A percentile compares a stretch with the other conserved stretches of the same genome.
Conservation (phyloP, 2,113 vertebrate genomes). For the Sturnira hondurensis region DNA sequence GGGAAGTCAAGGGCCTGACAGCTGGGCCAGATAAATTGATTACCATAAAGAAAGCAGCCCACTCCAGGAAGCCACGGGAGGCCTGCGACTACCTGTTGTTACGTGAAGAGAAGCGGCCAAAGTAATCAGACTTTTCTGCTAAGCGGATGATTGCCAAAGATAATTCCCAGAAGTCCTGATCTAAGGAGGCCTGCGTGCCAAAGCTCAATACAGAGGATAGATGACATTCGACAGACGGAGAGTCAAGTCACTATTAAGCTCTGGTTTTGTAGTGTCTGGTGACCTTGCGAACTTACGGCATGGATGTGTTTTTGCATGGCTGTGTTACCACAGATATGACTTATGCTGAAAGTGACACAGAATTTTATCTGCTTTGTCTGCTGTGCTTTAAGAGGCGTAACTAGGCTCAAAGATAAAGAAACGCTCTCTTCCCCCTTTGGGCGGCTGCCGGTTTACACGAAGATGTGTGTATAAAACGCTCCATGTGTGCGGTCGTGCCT, state of each 20-base stretch:
- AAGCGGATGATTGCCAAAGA: not conserved
- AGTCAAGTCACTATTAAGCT: not conserved
- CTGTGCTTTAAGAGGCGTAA: not conserved
- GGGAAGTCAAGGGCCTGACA: not conserved
- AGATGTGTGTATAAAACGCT: not conserved
- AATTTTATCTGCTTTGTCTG: not conserved
- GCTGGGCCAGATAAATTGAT: not conserved
- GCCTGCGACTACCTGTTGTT: constrained; percentile 18
- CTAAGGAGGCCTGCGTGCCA: not conserved
- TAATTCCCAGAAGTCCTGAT: not conserved
- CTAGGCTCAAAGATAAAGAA: not conserved
- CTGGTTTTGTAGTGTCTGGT: not conserved
- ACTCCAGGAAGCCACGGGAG: not conserved
- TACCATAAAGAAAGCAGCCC: not conserved
- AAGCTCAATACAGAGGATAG: not conserved
- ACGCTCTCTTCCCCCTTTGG: not conserved
- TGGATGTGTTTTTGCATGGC: not conserved
- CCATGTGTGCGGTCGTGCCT: not conserved
- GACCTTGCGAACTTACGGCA: not conserved
- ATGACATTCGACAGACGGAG: not conserved
- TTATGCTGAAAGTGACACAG: not conserved
- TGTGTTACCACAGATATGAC: not conserved
- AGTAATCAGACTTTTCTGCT: constrained; percentile 10
- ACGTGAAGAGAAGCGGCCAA: not conserved
- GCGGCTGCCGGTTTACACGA: not conserved